phyloP scores from a whole-genome alignment of 64 coral and sea anemone genomes.

The Montipora cactus region DNA sequence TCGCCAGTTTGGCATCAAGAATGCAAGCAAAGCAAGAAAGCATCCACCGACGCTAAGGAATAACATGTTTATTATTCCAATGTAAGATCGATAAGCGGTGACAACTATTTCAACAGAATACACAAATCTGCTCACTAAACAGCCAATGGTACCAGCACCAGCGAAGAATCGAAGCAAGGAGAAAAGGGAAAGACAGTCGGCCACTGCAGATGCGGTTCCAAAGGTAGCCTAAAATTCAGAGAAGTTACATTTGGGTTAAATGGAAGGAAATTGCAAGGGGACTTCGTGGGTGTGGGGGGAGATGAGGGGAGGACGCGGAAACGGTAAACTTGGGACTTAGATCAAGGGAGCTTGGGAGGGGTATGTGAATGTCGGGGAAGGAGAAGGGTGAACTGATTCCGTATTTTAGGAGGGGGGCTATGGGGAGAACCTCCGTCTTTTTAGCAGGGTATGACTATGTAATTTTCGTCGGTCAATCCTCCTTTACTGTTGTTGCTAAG shows the following conservation, averaged over 20 bases:
- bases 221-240: background rate
- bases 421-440: too few species aligned
- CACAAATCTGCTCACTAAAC: conserved; percentile 79
- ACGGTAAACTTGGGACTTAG: too few species aligned
- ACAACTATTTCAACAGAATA: conserved; percentile 80
- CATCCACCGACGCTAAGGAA: conserved; percentile 78
- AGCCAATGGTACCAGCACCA: conserved; percentile 77
- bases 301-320: too few species aligned
- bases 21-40: conserved; percentile 72
- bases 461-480: too few species aligned
- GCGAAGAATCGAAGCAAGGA: conserved; percentile 74
- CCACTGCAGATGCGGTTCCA: conserved; percentile 40
- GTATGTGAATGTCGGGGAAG: too few species aligned
- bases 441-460: too few species aligned
- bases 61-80: conserved; percentile 69
- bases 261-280: too few species aligned
- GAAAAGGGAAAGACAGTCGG: conserved; percentile 86
- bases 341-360: too few species aligned
- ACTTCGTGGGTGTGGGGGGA: too few species aligned
- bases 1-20: conserved; percentile 83
- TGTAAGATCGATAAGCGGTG: conserved; percentile 61
- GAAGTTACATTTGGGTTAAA: background rate
- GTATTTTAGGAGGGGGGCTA: too few species aligned
- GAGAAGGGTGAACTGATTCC: too few species aligned
- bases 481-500: too few species aligned